Evolutionary conservation across 2,888 invertebrate genomes (phyloP).

Genomic region (Timema podura): DNA sequence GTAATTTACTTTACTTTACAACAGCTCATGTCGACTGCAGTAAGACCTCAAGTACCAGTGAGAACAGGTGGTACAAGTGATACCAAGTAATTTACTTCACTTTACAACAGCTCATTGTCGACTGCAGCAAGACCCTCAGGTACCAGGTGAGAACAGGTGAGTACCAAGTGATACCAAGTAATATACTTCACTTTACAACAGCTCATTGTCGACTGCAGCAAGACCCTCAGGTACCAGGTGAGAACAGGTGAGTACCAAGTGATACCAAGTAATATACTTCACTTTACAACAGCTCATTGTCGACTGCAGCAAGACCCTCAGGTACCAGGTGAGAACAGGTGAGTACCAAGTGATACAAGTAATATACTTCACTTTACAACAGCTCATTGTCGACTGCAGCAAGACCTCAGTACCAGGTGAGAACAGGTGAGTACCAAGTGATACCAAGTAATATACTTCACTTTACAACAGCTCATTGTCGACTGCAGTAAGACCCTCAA

Average conservation of each 20-base stretch:
- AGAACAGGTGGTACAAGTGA: conserved; percentile 79
- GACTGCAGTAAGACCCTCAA: conserved; percentile 91
- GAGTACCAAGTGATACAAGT: conserved; percentile 43
- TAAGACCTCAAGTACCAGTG: conserved; percentile 91
- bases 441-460: conserved; percentile 43
- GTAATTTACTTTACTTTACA: conserved; percentile 61
- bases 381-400: conserved; percentile 88
- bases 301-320: conserved; percentile 88
- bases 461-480: conserved; percentile 82
- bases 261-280: too few species aligned
- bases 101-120: conserved; percentile 84
- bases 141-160: conserved; percentile 97
- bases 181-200: conserved; percentile 69
- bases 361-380: conserved; percentile 64
- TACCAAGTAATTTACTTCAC: conserved; percentile 42
- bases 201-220: conserved; percentile 87
- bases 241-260: conserved; percentile 72
- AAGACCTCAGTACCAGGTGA: conserved; percentile 89
- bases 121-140: conserved; percentile 88
- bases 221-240: conserved; percentile 90
- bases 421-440: conserved; percentile 73
- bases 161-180: conserved; percentile 39
- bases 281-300: conserved; percentile 85
- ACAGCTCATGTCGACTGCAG: conserved; percentile 87
- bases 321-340: conserved; percentile 98